Base-by-base conservation (phyloP, 92 coral and sea anemone species). In the Bergia sp. region DNA sequence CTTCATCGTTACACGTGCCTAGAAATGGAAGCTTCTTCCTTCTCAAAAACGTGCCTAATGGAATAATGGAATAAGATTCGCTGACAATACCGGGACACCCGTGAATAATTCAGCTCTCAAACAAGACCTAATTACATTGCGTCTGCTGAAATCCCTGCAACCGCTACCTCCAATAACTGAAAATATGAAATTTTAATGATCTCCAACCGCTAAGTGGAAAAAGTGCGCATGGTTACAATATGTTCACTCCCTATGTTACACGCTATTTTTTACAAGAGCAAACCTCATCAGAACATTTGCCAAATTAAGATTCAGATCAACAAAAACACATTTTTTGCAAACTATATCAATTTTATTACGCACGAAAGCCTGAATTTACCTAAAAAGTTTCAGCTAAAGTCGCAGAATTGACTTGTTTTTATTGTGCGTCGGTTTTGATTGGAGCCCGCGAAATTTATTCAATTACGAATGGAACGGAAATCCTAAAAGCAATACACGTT, bases 171-270 rank as follows among this genome's bases (percentile, higher is more conserved):
- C 57, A 71, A 84, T 71, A 69, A 72, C 66, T 44, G 42, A 47
- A 84, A 49, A 18, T 44, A 84, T 84, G 42, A 71, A 84, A 47
- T 1, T 84, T 84, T 84, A 84, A 84, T 84, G 87, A 84, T n/a
- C 64, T 84, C 65, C 58, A 84, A 7, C 23, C 12, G 64, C 10
- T 7, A 5, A 37, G 20, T 16, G 15, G 78, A 6, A 50, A 71
- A 45, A 45, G 66, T 84, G 78, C 66, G 67, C 79, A 84, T 82
- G 86, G 36, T 20, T 44, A 50, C 9, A 47, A 23, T 8, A 37
- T 10, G 18, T 73, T 73, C n/a, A 20, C 29, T 61, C 29, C 2
- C 6, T 4, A 23, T 1, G 69, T 61, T 20, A 15, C 69, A 61
- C 29, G 69, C 69, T 18, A 61, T 61, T 61, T 61, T 2, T 53